Evolutionary conservation across 2,888 invertebrate genomes (phyloP), one percentile per base, ranked within the genome.

Genomic region (Cheilosia scutellata): DNA sequence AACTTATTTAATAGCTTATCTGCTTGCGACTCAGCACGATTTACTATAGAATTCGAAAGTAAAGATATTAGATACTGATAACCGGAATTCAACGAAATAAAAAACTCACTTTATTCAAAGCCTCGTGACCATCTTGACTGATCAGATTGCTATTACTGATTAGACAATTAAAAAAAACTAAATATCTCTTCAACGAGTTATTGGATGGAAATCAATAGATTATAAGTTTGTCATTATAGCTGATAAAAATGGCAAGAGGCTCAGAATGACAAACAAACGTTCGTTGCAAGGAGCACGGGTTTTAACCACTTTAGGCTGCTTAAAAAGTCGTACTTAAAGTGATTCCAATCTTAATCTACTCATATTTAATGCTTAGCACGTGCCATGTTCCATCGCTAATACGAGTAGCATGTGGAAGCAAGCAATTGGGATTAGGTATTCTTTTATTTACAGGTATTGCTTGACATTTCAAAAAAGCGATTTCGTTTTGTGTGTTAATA

Each of bases 71-170:
- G 57, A 65, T 37, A 65, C 11, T 4, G 9, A 13, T 20, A 20
- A 16, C 4, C 5, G 2, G 6, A 11, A n/a, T 53, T 16, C 29
- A 29, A 3, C 27, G 11, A 29, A 47, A 47, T 65, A 20, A 57
- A 27, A 27, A 13, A 9, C 1, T 20, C 20, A 57, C 27, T 57
- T 65, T 2, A 57, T 27, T 57, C 13, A 11, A 66, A 66, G 49
- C 37, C 65, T 49, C 66, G 57, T 66, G 66, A 68, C 58, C n/a
- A 57, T 11, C 42, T 11, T 37, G 33, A 16, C 16, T 16, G 20
- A 57, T 65, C 25, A 55, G 16, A 57, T 55, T 44, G 37, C 0
- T 4, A 29, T 6, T 27, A 9, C n/a, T 20, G 25, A 68, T 49
- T 42, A 40, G 16, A 27, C 5, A 47, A 47, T 57, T 57, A 13